Conservation (phyloP, 2,888 invertebrate species). For the Psococerastis gibbosa region DNA sequence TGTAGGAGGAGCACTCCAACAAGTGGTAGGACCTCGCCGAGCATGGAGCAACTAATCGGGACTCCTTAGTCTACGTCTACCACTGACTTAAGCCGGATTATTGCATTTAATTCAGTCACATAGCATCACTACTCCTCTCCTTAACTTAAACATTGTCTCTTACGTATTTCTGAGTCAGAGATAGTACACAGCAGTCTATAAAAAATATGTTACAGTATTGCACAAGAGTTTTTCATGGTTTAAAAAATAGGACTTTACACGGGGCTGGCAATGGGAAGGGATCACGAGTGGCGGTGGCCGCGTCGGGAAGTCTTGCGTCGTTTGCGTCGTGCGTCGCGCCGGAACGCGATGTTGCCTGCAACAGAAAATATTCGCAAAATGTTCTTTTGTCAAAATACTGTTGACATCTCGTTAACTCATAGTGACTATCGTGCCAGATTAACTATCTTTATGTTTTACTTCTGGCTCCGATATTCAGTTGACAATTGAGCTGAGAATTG, state of each 20-base stretch:
- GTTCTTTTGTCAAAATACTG: no score
- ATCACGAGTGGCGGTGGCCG: conserved; percentile 28
- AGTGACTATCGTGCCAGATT: no score
- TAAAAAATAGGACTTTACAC: background rate
- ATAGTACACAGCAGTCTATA: background rate
- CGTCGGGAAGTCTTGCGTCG: conserved; percentile 50
- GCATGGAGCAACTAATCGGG: no score
- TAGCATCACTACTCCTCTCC: background rate
- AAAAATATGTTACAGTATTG: background rate
- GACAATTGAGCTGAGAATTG: no score
- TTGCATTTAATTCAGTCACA: background rate
- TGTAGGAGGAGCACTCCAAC: no score
- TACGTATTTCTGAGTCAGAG: background rate
- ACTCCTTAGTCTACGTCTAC: background rate
- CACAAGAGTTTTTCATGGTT: background rate
- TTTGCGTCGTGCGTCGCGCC: conserved; percentile 63
- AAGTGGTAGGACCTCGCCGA: no score
- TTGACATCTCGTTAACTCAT: no score
- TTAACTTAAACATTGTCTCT: background rate
- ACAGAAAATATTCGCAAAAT: no score
- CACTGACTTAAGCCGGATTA: background rate
- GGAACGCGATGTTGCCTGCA: conserved; percentile 85
- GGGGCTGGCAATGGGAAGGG: background rate
- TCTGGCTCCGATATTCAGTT: no score
- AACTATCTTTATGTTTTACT: no score